Evolutionary conservation across 2,113 vertebrate genomes (phyloP).

Genomic region (Stomatorhinus ivindoensis): DNA sequence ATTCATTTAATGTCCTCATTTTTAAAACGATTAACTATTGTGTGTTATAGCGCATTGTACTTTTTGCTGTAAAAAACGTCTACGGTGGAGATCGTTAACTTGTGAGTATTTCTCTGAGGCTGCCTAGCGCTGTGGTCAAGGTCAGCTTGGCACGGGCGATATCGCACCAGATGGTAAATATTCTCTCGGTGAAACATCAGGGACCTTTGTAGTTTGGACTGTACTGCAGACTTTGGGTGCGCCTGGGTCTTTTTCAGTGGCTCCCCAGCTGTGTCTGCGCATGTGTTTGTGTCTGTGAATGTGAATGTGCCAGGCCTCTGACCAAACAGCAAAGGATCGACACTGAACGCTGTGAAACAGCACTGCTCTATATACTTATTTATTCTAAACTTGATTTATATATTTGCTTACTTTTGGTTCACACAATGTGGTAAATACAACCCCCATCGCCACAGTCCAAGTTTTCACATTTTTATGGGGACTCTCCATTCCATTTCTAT

Average conservation of each 20-base stretch:
- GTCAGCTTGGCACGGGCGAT: not conserved
- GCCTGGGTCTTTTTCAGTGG: not conserved
- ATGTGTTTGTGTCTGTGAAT: not conserved
- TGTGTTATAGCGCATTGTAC: not conserved
- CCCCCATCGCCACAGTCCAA: not conserved
- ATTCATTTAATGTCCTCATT: not conserved
- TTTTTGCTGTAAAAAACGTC: not conserved
- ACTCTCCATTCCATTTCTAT: too few species aligned
- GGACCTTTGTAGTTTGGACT: conserved; percentile 21
- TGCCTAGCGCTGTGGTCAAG: not conserved
- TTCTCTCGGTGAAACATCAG: not conserved
- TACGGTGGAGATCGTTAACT: not conserved
- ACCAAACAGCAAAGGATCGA: not conserved
- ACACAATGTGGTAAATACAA: not conserved
- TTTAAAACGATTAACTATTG: not conserved
- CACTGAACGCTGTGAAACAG: not conserved
- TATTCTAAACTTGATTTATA: not conserved
- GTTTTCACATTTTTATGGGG: too few species aligned
- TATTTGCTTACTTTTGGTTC: not conserved
- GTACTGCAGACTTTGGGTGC: not conserved
- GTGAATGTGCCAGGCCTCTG: not conserved
- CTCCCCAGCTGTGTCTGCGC: not conserved
- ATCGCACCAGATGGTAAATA: not conserved
- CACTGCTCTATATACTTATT: not conserved
- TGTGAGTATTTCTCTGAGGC: not conserved